Conservation (phyloP, 1,140 invertebrate species). For the Whitmania pigra region DNA sequence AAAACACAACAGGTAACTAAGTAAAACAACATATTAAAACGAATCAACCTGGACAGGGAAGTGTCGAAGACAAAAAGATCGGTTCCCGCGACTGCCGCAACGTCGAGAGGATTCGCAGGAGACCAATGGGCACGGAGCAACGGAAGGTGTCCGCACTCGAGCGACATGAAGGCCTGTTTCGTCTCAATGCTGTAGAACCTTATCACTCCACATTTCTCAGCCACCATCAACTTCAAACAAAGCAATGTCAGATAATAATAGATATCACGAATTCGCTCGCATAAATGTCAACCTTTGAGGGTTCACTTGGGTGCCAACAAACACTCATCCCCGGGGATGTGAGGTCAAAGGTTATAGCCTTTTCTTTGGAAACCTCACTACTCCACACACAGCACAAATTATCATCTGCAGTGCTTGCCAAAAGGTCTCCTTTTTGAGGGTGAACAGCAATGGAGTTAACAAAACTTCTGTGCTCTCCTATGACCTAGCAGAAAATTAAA, state of each 20-base stretch:
- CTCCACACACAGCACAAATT: slow-evolving; percentile 59
- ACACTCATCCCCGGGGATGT: slow-evolving; percentile 57
- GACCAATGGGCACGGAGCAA: slow-evolving; percentile 59
- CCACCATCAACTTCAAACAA: slow-evolving; percentile 51
- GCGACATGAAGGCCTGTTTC: slow-evolving; percentile 56
- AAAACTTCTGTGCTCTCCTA: slow-evolving; percentile 56
- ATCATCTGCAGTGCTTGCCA: slow-evolving; percentile 65
- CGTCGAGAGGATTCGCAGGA: slow-evolving; percentile 47
- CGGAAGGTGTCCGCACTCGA: slow-evolving; percentile 53
- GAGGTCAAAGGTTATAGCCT: slow-evolving; percentile 45
- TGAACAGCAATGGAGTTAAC: slow-evolving; percentile 58
- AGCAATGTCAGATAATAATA: background rate
- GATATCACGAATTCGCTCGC: background rate
- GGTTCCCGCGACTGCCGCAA: slow-evolving; percentile 44
- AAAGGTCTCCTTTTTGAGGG: slow-evolving; percentile 49
- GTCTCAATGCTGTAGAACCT: slow-evolving; percentile 58
- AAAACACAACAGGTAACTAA: no score
- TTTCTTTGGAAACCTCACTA: slow-evolving; percentile 42
- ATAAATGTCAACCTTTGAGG: slow-evolving; percentile 46
- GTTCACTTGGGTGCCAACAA: slow-evolving; percentile 57
- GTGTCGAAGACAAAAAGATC: slow-evolving; percentile 40
- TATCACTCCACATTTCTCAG: slow-evolving; percentile 59
- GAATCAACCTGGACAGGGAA: slow-evolving; percentile 37
- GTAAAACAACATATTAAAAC: background rate
- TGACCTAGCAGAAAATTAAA: slow-evolving; percentile 41